A percentile compares a stretch with the other conserved stretches of the same genome.
Evolutionary conservation across 2,888 invertebrate genomes (phyloP).

Genomic region (Plagodis pulveraria): DNA sequence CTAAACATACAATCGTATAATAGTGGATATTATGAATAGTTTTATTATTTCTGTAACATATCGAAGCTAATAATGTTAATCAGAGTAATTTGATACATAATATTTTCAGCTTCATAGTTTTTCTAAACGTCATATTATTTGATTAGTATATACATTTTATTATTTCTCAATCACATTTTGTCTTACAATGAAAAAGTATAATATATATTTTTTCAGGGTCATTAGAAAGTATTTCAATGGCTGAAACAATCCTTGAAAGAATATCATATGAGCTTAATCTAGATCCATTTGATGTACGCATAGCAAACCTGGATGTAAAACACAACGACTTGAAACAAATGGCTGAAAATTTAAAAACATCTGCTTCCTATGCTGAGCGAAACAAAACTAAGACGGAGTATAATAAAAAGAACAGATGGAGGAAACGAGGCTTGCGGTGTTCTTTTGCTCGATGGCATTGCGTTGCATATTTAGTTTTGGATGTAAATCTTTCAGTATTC

Average conservation of each 20-base stretch:
- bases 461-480: conserved; percentile 49
- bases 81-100: too few species aligned
- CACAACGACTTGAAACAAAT: conserved; percentile 64
- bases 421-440: conserved; percentile 87
- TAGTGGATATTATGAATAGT: too few species aligned
- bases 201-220: conserved; percentile 54
- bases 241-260: conserved; percentile 87
- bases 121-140: too few species aligned
- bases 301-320: conserved; percentile 72
- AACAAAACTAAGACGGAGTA: conserved; percentile 76
- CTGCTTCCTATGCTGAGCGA: conserved; percentile 80
- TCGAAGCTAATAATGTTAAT: too few species aligned
- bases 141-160: not conserved
- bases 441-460: conserved; percentile 75
- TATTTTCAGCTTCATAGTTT: too few species aligned
- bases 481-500: conserved; percentile 85
- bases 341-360: conserved; percentile 79
- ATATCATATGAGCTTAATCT: conserved; percentile 79
- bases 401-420: conserved; percentile 88
- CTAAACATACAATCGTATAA: too few species aligned
- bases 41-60: too few species aligned
- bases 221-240: conserved; percentile 80
- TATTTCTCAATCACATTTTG: not conserved
- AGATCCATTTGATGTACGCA: conserved; percentile 83
- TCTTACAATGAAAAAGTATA: too few species aligned